phyloP scores from a whole-genome alignment of 2,113 vertebrate species.

The Saguinus midas region DNA sequence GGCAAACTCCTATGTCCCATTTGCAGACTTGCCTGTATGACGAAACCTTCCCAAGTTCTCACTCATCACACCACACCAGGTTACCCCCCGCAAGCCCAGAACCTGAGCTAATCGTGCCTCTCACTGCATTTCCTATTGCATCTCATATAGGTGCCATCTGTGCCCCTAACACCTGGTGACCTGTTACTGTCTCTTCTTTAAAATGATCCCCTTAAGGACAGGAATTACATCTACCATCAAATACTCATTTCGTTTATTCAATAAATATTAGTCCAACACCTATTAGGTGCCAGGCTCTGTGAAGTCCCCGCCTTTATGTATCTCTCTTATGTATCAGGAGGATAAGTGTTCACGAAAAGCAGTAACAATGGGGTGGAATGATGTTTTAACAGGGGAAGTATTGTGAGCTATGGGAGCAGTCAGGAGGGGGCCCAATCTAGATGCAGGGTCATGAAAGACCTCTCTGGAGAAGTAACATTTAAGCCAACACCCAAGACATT shows the following conservation, averaged over 20 bases:
- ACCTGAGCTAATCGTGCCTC: not conserved
- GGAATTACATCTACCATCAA: not conserved
- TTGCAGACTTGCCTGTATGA: not conserved
- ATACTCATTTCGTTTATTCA: not conserved
- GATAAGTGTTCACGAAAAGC: not conserved
- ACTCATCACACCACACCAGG: not conserved
- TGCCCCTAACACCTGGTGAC: not conserved
- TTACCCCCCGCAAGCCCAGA: not conserved
- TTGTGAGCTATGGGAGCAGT: not conserved
- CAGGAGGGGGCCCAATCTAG: not conserved
- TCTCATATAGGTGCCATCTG: fast-evolving
- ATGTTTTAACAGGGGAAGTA: not conserved
- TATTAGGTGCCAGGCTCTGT: not conserved
- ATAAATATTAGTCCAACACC: not conserved
- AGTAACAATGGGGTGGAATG: not conserved
- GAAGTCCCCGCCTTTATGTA: not conserved
- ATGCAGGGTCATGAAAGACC: not conserved
- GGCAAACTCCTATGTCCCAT: not conserved
- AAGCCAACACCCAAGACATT: not conserved
- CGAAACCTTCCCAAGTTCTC: not conserved
- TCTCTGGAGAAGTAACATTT: not conserved
- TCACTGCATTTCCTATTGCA: not conserved
- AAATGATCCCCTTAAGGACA: not conserved
- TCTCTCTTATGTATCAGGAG: not conserved
- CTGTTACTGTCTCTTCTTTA: not conserved